phyloP scores from a whole-genome alignment of 1,140 invertebrate genomes.

The Sinella curviseta region DNA sequence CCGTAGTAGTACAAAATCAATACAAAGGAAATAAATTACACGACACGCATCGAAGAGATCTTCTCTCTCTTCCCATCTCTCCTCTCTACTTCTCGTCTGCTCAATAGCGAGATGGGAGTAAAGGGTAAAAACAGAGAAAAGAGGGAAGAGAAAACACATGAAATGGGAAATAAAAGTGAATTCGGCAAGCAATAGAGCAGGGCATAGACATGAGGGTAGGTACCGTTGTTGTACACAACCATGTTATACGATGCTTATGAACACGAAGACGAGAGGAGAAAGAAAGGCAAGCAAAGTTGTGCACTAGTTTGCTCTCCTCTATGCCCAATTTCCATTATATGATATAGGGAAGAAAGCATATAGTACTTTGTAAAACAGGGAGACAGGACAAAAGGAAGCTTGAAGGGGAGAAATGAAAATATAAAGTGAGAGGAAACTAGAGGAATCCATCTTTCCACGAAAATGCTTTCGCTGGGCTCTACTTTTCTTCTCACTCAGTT shows the following conservation, averaged over 20 bases:
- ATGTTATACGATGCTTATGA: too few species aligned
- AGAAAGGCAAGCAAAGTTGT: too few species aligned
- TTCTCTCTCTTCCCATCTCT: background rate
- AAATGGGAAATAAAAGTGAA: conserved; percentile 4
- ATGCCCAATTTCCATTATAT: too few species aligned
- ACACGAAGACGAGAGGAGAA: too few species aligned
- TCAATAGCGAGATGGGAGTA: background rate
- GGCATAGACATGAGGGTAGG: background rate
- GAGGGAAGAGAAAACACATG: background rate
- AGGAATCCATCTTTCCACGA: background rate
- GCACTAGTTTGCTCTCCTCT: too few species aligned
- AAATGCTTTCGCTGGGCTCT: background rate
- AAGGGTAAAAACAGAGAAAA: conserved; percentile 6
- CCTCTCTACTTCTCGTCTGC: background rate
- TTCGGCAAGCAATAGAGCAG: background rate
- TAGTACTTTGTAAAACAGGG: too few species aligned
- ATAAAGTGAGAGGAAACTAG: background rate
- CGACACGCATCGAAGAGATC: conserved; percentile 21
- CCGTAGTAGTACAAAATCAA: conserved; percentile 6
- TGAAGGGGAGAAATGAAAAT: background rate
- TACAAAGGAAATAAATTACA: conserved; percentile 28
- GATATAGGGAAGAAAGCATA: too few species aligned
- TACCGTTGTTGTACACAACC: background rate
- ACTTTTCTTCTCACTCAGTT: background rate
- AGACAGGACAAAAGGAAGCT: too few species aligned